Conservation (phyloP, 2,113 vertebrate genomes). For the Glaucidium brasilianum region DNA sequence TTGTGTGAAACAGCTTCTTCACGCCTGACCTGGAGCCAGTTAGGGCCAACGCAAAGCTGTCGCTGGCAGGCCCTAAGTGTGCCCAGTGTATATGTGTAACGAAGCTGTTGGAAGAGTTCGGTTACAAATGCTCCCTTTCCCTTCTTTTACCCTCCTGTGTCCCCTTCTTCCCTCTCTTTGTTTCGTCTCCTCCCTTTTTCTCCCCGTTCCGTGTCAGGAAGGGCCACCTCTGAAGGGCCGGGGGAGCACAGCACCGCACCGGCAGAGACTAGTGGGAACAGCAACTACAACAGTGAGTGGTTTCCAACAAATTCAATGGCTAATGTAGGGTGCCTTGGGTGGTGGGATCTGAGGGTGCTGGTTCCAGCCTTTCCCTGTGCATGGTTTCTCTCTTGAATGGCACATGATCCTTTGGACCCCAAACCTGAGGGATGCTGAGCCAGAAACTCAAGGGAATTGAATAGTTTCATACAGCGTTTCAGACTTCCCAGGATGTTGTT, state of each 20-base stretch:
- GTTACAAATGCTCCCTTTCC: conserved; percentile 2
- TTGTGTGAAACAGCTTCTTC: background rate
- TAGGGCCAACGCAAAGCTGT: background rate
- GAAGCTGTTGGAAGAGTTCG: background rate
- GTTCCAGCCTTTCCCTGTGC: background rate
- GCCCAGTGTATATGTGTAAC: background rate
- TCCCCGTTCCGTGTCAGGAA: background rate
- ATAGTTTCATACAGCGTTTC: background rate
- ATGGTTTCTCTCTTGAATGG: background rate
- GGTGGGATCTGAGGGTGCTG: background rate
- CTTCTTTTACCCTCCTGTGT: background rate
- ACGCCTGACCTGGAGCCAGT: background rate
- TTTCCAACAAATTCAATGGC: background rate
- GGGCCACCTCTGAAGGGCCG: conserved; percentile 1
- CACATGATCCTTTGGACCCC: background rate
- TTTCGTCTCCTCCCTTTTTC: background rate
- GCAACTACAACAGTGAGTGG: conserved; percentile 58
- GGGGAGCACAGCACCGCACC: background rate
- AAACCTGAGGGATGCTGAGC: background rate
- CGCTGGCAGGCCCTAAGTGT: background rate
- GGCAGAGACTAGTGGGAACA: background rate
- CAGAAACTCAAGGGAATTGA: background rate
- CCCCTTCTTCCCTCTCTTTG: background rate
- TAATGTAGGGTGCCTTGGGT: background rate
- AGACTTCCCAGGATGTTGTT: background rate